phyloP scores from a whole-genome alignment of 2,888 invertebrate species.

The Petrophora chlorosata region DNA sequence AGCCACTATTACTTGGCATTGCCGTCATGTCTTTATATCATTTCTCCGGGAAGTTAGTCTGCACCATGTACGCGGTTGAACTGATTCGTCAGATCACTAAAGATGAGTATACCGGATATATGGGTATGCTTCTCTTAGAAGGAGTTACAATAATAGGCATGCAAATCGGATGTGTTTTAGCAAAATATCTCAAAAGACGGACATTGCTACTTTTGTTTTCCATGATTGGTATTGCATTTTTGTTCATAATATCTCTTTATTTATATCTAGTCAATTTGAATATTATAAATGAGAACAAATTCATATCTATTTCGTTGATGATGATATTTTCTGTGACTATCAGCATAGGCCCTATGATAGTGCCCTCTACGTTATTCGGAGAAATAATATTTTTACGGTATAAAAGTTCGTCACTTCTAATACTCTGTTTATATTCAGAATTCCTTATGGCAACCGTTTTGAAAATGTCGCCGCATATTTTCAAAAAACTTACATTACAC shows the following conservation, averaged over 20 bases:
- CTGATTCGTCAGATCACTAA: constrained; percentile 54
- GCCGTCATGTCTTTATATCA: constrained; percentile 51
- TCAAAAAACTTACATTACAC: constrained; percentile 48
- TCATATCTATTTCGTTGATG: constrained; percentile 49
- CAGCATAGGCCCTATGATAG: constrained; percentile 63
- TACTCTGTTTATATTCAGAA: constrained; percentile 50
- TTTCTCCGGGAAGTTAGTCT: constrained; percentile 58
- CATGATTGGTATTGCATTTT: constrained; percentile 48
- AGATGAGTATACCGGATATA: constrained; percentile 53
- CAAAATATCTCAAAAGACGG: constrained; percentile 53
- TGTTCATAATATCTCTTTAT: constrained; percentile 56
- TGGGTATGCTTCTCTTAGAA: constrained; percentile 62
- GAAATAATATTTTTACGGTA: constrained; percentile 58
- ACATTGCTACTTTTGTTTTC: constrained; percentile 53
- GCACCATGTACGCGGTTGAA: constrained; percentile 57
- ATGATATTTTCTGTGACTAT: constrained; percentile 56
- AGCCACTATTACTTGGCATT: constrained; percentile 49
- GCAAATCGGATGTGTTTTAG: constrained; percentile 57
- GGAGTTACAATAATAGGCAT: constrained; percentile 62
- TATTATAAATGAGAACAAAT: constrained; percentile 49
- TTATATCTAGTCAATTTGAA: constrained; percentile 49
- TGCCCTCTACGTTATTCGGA: constrained; percentile 55
- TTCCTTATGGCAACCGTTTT: constrained; percentile 50
- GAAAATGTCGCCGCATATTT: constrained; percentile 56
- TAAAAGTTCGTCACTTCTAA: constrained; percentile 50